Conservation (phyloP, 2,113 vertebrate species). For the Grus americana region DNA sequence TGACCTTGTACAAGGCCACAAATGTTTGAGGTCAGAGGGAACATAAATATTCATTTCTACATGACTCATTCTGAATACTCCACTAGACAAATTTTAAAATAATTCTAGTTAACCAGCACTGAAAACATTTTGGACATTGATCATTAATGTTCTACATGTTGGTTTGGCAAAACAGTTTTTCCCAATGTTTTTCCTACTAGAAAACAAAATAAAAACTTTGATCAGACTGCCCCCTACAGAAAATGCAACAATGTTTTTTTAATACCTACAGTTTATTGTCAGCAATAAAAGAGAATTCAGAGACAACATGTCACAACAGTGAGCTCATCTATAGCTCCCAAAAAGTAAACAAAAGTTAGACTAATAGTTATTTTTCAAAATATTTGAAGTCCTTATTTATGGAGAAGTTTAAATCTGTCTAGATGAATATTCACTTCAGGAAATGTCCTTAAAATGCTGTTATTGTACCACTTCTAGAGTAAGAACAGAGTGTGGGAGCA, state of each 20-base stretch:
- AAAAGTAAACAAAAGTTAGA: not conserved
- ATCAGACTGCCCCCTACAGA: constrained; percentile 65
- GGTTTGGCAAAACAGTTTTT: constrained; percentile 30
- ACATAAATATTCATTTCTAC: constrained; percentile 72
- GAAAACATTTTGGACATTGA: constrained; percentile 58
- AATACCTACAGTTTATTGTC: not conserved
- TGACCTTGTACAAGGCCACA: constrained; percentile 77
- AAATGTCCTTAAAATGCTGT: not conserved
- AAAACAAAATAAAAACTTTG: constrained; percentile 50
- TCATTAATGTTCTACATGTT: constrained; percentile 13
- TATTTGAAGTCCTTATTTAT: not conserved
- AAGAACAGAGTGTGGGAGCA: not conserved
- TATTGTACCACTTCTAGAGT: not conserved
- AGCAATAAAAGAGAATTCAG: not conserved
- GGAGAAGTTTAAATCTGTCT: not conserved
- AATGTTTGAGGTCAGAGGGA: constrained; percentile 79
- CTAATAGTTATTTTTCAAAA: not conserved
- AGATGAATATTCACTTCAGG: not conserved
- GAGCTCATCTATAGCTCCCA: not conserved
- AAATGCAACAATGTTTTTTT: not conserved
- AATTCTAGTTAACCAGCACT: constrained; percentile 68
- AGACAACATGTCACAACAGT: not conserved
- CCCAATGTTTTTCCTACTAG: not conserved
- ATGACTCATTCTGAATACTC: constrained; percentile 72
- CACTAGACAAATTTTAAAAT: constrained; percentile 67